Conservation (phyloP, 2,797 vertebrate species). For the Anabas testudineus region DNA sequence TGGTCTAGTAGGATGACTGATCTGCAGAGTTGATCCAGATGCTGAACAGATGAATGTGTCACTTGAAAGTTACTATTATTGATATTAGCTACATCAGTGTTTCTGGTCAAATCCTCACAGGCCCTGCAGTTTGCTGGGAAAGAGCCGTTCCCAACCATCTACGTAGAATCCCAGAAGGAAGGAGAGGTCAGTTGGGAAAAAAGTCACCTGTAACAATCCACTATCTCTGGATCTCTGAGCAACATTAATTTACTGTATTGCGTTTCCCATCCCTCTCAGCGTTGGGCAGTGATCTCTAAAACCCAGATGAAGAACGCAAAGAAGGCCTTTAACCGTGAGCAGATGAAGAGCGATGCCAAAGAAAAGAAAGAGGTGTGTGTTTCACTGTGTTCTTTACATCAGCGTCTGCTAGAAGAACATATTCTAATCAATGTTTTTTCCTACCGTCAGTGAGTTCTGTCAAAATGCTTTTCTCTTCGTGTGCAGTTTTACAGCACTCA, state of each 20-base stretch:
- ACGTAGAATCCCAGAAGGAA: constrained; percentile 93
- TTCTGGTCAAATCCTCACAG: constrained; percentile 51
- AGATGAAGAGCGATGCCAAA: constrained; percentile 89
- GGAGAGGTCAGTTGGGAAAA: constrained; percentile 87
- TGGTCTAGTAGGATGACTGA: too few species aligned
- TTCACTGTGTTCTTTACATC: rapidly evolving
- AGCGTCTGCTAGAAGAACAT: background rate
- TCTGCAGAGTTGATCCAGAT: background rate
- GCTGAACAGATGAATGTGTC: background rate
- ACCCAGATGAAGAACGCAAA: constrained; percentile 94
- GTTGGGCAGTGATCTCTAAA: constrained; percentile 96
- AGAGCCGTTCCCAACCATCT: constrained; percentile 94
- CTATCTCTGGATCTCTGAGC: background rate
- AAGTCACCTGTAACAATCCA: background rate
- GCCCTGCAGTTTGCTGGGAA: constrained; percentile 84
- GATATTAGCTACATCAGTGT: background rate
- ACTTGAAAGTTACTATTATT: background rate
- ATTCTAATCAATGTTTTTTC: background rate
- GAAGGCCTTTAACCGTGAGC: constrained; percentile 90
- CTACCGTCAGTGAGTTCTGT: too few species aligned
- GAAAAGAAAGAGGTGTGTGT: constrained; percentile 93
- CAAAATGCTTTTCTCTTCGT: background rate
- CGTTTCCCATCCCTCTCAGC: constrained; percentile 71
- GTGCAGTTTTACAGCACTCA: background rate
- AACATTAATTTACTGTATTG: background rate